Conservation (phyloP, 1,140 invertebrate genomes). For the Calycopis cecrops region DNA sequence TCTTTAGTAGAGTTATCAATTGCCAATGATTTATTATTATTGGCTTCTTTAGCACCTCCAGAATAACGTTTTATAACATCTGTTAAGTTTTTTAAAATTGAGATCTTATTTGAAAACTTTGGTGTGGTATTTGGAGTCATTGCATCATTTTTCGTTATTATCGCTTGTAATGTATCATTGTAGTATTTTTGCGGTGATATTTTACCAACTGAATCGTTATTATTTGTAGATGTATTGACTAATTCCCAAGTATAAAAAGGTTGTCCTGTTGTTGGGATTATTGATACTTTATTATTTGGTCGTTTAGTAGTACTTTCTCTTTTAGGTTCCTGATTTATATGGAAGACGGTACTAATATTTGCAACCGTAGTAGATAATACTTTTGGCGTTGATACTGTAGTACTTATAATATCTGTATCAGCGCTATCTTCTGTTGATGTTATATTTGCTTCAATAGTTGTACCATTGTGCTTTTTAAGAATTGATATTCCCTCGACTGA, state of each 20-base stretch:
- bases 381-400: conserved; percentile 17
- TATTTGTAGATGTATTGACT: conserved; percentile 64
- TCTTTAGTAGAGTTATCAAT: conserved; percentile 3
- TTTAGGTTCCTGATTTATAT: conserved; percentile 28
- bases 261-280: conserved; percentile 54
- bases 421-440: conserved; percentile 15
- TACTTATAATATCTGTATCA: conserved; percentile 17
- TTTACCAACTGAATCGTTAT: conserved; percentile 54
- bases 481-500: conserved; percentile 64
- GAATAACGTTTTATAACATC: conserved; percentile 62
- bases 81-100: conserved; percentile 59
- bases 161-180: conserved; percentile 72
- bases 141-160: conserved; percentile 70
- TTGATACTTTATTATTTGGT: conserved; percentile 67
- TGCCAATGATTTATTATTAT: neutral
- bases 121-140: conserved; percentile 65
- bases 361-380: conserved; percentile 20
- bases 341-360: conserved; percentile 21
- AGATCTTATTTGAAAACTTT: conserved; percentile 61
- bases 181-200: conserved; percentile 64
- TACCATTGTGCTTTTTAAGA: conserved; percentile 51
- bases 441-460: conserved; percentile 15
- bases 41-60: conserved; percentile 36
- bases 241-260: conserved; percentile 69
- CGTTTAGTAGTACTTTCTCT: conserved; percentile 56